Conservation (phyloP, 2,797 vertebrate genomes). For the Artibeus lituratus region DNA sequence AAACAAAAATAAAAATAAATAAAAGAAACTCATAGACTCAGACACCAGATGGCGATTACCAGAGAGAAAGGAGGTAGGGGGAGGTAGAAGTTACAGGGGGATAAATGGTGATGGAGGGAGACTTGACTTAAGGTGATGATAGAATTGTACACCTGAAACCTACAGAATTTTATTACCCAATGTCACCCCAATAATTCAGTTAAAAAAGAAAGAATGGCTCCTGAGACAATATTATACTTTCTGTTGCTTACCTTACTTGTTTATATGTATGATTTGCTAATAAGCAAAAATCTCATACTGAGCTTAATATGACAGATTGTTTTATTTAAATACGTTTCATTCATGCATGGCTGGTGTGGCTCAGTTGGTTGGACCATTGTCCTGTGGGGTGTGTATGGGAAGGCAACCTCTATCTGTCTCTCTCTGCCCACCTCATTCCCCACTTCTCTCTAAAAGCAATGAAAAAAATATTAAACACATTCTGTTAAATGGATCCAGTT, state of each 20-base stretch:
- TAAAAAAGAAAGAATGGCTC: not conserved
- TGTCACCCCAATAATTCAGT: not conserved
- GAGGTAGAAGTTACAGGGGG: not conserved
- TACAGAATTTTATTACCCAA: not conserved
- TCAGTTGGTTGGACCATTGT: not conserved
- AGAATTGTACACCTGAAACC: not conserved
- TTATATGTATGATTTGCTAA: not conserved
- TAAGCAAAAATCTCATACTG: not conserved
- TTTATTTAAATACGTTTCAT: slow-evolving; percentile 28
- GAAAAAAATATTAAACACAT: not conserved
- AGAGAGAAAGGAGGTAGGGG: not conserved
- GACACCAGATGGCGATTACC: not conserved
- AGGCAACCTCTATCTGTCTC: not conserved
- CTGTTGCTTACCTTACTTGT: not conserved
- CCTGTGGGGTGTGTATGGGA: not conserved
- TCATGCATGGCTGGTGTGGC: not conserved
- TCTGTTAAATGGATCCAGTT: slow-evolving; percentile 32
- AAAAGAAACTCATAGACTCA: not conserved
- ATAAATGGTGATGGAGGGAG: not conserved
- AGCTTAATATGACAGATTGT: not conserved
- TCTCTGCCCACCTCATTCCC: no score
- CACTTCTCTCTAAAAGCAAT: not conserved
- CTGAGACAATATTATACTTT: not conserved
- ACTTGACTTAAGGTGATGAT: not conserved
- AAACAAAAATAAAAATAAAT: not conserved